Evolutionary conservation across 2,888 invertebrate genomes (phyloP).

Genomic region (Ormyrus pomaceus): DNA sequence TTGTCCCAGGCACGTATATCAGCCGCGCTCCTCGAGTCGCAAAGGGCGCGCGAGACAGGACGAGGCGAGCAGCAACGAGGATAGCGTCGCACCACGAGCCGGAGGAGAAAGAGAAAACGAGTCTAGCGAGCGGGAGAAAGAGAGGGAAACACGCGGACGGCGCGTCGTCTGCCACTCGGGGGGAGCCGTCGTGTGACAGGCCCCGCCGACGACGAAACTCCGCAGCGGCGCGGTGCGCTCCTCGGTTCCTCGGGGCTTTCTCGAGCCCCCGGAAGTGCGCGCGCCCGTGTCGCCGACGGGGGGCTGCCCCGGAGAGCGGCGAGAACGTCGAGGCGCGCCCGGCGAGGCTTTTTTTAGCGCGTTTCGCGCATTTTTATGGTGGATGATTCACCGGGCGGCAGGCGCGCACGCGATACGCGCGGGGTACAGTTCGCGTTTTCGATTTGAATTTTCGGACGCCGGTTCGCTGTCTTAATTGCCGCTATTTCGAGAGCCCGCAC

Average conservation of each 20-base stretch:
- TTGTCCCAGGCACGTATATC: too few relatives aligned
- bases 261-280: too few relatives aligned
- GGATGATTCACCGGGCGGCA: too few relatives aligned
- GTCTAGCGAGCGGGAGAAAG: not conserved
- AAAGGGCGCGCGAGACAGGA: not conserved
- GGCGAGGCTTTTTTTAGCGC: too few relatives aligned
- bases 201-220: too few relatives aligned
- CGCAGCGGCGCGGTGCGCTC: not conserved
- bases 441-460: too few relatives aligned
- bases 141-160: conserved; percentile 62
- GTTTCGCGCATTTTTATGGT: too few relatives aligned
- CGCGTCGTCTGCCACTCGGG: conserved; percentile 67
- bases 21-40: not conserved
- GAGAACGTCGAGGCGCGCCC: too few relatives aligned
- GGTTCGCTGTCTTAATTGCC: too few relatives aligned
- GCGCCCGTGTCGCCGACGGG: not conserved
- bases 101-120: not conserved
- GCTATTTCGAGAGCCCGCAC: too few relatives aligned
- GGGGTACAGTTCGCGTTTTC: too few relatives aligned
- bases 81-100: not conserved
- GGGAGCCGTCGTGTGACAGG: not conserved
- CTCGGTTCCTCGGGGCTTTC: not conserved
- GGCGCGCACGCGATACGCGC: too few relatives aligned
- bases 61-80: not conserved
- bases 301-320: not conserved